Evolutionary conservation across 2,797 vertebrate species (phyloP).

Genomic region (Sebastes oblongus): DNA sequence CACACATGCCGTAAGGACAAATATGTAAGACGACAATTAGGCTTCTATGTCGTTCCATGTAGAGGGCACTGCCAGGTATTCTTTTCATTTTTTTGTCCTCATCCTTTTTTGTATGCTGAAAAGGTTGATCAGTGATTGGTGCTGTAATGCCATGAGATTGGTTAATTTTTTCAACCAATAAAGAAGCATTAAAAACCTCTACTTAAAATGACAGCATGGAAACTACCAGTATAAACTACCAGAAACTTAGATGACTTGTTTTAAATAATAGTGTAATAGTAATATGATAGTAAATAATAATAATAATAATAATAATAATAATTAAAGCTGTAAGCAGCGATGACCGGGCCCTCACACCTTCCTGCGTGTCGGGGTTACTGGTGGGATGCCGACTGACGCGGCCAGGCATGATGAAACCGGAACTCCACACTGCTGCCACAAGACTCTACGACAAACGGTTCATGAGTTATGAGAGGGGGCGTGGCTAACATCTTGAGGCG

Average conservation of each 20-base stretch:
- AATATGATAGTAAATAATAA: too few relatives aligned
- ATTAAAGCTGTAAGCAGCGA: too few relatives aligned
- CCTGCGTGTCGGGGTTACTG: too few relatives aligned
- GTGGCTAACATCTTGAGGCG: too few relatives aligned
- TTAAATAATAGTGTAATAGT: too few relatives aligned
- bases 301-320: too few relatives aligned
- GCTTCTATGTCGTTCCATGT: not conserved
- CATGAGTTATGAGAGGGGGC: too few relatives aligned
- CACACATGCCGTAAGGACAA: not conserved
- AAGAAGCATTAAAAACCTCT: not conserved
- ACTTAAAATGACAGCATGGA: not conserved
- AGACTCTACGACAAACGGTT: too few relatives aligned
- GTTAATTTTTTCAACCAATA: not conserved
- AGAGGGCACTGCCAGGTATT: not conserved
- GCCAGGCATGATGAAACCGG: too few relatives aligned
- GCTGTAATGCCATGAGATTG: not conserved
- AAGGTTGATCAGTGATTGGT: not conserved
- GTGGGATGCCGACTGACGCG: too few relatives aligned
- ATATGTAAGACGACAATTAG: constrained; percentile 18
- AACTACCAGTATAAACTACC: not conserved
- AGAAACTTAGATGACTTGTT: not conserved
- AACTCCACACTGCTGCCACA: too few relatives aligned
- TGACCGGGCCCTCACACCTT: too few relatives aligned
- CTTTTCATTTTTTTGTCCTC: not conserved
- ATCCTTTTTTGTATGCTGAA: not conserved